Conservation (phyloP, 1,140 invertebrate species). For the Magallana angulata region DNA sequence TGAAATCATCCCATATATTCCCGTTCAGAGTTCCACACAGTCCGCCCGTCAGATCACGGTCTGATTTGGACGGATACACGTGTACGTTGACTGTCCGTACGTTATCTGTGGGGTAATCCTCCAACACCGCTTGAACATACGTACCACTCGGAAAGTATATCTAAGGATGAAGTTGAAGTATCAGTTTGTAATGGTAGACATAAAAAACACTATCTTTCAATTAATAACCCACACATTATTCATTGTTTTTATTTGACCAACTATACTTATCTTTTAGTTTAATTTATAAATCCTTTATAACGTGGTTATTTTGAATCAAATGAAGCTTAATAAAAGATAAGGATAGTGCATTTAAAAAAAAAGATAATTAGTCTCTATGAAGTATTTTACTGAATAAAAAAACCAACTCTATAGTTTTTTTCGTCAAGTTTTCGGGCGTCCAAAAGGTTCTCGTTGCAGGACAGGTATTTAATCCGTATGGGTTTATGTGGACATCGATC, state of each 20-base stretch:
- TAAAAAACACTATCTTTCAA: no score
- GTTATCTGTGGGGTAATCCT: background rate
- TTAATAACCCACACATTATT: no score
- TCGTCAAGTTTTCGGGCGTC: constrained; percentile 32
- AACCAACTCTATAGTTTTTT: constrained; percentile 17
- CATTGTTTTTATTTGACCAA: no score
- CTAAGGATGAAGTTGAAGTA: background rate
- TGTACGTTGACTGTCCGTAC: constrained; percentile 22
- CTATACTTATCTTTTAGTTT: no score
- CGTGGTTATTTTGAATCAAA: no score
- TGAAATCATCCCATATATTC: background rate
- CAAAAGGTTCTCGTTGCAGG: constrained; percentile 37
- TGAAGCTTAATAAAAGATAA: no score
- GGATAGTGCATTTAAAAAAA: no score
- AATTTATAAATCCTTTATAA: no score
- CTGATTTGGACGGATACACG: constrained; percentile 8
- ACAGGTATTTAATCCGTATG: background rate
- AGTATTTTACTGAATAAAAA: no score
- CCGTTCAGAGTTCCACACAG: constrained; percentile 43
- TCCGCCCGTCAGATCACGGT: background rate
- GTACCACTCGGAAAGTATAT: constrained; percentile 40
- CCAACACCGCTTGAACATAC: background rate
- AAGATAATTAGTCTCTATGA: no score
- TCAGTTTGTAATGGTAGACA: no score
- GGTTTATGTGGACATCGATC: constrained; percentile 31